These are phyloP conservation scores for Atta texana DNA, from an alignment of 1,140 invertebrate genomes.

Conservation along the genomic window DNA sequence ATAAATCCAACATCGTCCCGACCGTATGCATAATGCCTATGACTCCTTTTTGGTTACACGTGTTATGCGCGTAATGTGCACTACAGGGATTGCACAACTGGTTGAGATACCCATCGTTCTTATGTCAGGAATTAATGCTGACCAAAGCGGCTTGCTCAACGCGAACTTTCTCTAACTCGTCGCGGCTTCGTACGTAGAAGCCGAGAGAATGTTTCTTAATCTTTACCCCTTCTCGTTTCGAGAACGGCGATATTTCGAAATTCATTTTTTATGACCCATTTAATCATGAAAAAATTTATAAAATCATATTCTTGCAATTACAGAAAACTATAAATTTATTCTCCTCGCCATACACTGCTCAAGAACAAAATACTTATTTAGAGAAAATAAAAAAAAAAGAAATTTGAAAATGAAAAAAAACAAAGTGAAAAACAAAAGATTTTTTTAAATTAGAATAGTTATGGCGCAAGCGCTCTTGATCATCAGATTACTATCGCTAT, in stretches of 20 bases:
- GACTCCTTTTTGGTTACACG: slow-evolving; percentile 35
- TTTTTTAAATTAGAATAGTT: not conserved
- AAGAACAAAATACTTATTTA: not conserved
- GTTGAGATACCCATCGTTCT: slow-evolving; percentile 71
- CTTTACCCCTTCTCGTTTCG: not conserved
- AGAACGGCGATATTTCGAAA: not conserved
- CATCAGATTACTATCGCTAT: not conserved
- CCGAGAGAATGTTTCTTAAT: not conserved
- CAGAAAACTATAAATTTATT: not conserved
- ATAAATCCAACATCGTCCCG: not conserved
- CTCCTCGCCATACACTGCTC: not conserved
- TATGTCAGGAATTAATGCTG: slow-evolving; percentile 76
- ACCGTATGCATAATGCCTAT: not conserved
- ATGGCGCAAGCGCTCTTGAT: not conserved
- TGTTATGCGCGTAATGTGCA: slow-evolving; percentile 52
- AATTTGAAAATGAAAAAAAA: not conserved
- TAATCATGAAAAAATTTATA: not conserved
- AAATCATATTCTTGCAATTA: not conserved
- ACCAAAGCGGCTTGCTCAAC: slow-evolving; percentile 71
- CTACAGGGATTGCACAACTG: slow-evolving; percentile 68
- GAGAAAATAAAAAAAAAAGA: not conserved
- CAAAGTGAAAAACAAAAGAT: not conserved
- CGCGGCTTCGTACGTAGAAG: slow-evolving; percentile 39
- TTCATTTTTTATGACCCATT: not conserved
- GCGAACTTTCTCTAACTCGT: slow-evolving; percentile 73